Evolutionary conservation across 1,140 invertebrate species (phyloP), one percentile per base, ranked within the genome.

Genomic region (Drosophila dunni): DNA sequence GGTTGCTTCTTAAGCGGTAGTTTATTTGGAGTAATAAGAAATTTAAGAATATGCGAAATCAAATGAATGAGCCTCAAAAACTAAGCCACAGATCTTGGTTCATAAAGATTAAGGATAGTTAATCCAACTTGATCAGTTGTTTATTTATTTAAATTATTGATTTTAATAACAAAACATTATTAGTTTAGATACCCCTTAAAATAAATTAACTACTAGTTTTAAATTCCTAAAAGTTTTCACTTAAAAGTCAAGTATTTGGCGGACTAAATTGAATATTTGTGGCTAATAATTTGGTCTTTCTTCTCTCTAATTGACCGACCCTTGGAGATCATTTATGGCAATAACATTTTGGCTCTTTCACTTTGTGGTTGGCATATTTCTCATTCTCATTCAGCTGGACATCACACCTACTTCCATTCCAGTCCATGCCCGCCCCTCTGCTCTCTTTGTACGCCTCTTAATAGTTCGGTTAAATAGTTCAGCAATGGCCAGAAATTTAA

Each of bases 401-500:
- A 54, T 53, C 38, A 24, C 50, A 64, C 62, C 40, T 64, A 6
- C 48, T 40, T n/a, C 13, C 4, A 11, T 15, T 11, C 36, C 7
- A 11, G 5, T 48, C 10, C 46, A 33, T n/a, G 0, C 7, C 3
- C 9, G 8, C 40, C 38, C 15, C 24, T 40, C 63, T 65, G 11
- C 54, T 40, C 15, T 45, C 50, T 50, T 29, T 29, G 38, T 13
- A 8, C 44, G 7, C 40, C n/a, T 17, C 50, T 40, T 13, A 40
- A 58, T 48, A 58, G 53, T 53, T 56, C 64, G 67, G 76, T 75
- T 66, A 78, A 75, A 75, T 75, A 72, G 77, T 79, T 75, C 68
- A 79, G 65, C 75, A 75, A 69, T 74, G 64, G 73, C 40, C 46
- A 45, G 71, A 88, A 88, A 84, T 84, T 88, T 89, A 88, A 88